Evolutionary conservation across 1,140 invertebrate species (phyloP).

Genomic region (Parasteatoda tepidariorum): DNA sequence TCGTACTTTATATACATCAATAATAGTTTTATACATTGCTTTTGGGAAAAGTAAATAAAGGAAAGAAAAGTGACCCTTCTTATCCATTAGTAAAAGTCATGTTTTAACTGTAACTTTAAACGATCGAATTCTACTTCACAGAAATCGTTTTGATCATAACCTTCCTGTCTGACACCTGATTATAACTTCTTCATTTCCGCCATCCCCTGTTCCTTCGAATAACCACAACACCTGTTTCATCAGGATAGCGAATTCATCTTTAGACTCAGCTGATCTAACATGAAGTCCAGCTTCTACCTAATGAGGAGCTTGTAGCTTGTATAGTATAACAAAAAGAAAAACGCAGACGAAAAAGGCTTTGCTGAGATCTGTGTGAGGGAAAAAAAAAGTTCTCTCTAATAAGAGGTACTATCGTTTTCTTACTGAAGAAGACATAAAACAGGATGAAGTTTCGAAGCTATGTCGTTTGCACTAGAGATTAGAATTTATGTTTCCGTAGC

Average conservation of each 20-base stretch:
- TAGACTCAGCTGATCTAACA: not conserved
- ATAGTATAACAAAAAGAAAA: not conserved
- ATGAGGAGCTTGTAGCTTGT: not conserved
- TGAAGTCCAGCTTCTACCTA: not conserved
- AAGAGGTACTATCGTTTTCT: conserved; percentile 15
- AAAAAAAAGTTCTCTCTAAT: not conserved
- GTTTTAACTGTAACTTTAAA: not conserved
- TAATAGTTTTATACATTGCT: not conserved
- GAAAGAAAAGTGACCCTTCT: too few relatives aligned
- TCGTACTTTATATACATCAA: not conserved
- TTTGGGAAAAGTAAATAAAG: too few relatives aligned
- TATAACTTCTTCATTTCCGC: not conserved
- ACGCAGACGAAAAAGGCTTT: not conserved
- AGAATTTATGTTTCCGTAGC: conserved; percentile 51
- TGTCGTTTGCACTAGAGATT: conserved; percentile 40
- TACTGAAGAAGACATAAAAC: conserved; percentile 47
- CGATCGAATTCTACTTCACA: not conserved
- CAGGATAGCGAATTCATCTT: not conserved
- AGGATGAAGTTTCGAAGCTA: conserved; percentile 26
- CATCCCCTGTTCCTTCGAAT: not conserved
- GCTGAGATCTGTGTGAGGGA: not conserved
- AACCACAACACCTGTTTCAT: not conserved
- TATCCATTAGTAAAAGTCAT: too few relatives aligned
- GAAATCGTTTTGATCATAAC: not conserved
- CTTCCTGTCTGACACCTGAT: too few relatives aligned